These are phyloP conservation scores for Limnephilus marmoratus DNA, from an alignment of 2,888 invertebrate genomes.

Conservation along the genomic window DNA sequence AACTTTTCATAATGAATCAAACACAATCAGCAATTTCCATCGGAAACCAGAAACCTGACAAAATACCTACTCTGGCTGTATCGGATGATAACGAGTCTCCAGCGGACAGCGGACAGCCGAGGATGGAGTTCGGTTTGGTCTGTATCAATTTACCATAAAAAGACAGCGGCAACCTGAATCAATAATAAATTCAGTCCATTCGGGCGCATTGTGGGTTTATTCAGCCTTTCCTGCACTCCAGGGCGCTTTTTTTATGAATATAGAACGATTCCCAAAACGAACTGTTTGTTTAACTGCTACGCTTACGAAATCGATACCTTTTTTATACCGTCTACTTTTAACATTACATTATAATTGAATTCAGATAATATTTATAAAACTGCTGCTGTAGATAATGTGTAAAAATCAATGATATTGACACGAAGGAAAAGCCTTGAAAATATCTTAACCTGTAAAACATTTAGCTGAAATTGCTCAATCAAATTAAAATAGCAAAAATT, in stretches of 20 bases:
- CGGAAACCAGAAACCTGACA: conserved; percentile 2
- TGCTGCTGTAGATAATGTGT: neutral
- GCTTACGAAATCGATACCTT: neutral
- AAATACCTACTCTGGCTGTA: neutral
- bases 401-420: no score
- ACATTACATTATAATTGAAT: neutral
- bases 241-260: neutral
- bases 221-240: neutral
- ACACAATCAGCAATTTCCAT: neutral
- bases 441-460: no score
- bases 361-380: neutral
- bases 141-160: conserved; percentile 25
- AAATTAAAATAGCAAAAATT: no score
- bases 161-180: neutral
- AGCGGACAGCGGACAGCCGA: no score
- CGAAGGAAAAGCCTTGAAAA: no score
- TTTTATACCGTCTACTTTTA: neutral
- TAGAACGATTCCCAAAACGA: neutral
- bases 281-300: neutral
- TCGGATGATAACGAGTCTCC: conserved; percentile 7
- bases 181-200: conserved; percentile 2
- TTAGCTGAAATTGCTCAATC: no score
- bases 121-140: neutral
- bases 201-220: neutral
- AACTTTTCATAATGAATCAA: neutral